A percentile compares a stretch with the other conserved stretches of the same genome.
Evolutionary conservation across 2,797 vertebrate species (phyloP).

Genomic region (Melanotaenia parkinsoni): DNA sequence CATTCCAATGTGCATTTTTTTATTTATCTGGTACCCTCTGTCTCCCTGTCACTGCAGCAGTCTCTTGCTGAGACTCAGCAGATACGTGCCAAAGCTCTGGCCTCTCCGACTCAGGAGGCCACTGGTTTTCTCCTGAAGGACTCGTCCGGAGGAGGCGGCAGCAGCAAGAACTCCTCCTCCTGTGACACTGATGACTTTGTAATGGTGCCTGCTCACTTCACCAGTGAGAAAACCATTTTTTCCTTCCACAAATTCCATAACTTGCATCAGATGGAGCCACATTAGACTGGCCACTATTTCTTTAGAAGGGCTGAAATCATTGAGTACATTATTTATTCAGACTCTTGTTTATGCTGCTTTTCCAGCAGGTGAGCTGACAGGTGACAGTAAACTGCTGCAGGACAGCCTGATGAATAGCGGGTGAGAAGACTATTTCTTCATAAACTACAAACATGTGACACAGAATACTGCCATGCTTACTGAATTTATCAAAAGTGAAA

Average conservation of each 20-base stretch:
- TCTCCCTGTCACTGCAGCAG: slow-evolving; percentile 77
- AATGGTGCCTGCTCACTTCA: slow-evolving; percentile 94
- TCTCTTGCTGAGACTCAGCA: slow-evolving; percentile 94
- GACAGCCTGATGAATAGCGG: slow-evolving; percentile 96
- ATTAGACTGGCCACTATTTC: not conserved
- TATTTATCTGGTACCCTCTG: slow-evolving; percentile 12
- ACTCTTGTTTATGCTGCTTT: slow-evolving; percentile 5
- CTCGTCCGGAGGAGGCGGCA: slow-evolving; percentile 85
- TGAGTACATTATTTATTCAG: not conserved
- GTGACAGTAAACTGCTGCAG: slow-evolving; percentile 89
- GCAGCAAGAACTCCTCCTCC: slow-evolving; percentile 96
- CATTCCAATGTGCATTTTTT: not conserved
- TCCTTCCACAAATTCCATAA: not conserved
- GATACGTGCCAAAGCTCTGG: slow-evolving; percentile 87
- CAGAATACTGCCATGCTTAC: not conserved
- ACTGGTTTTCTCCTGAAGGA: slow-evolving; percentile 89
- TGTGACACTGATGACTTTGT: slow-evolving; percentile 98
- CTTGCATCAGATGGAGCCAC: slow-evolving; percentile 13
- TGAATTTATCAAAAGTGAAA: not conserved
- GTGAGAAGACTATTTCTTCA: slow-evolving; percentile 79
- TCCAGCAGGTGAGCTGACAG: slow-evolving; percentile 86
- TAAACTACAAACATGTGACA: not conserved
- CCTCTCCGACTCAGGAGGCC: slow-evolving; percentile 89
- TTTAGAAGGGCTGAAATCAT: slow-evolving; percentile 1
- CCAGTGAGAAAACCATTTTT: slow-evolving; percentile 80